These are phyloP conservation scores for Parelbella ahira DNA, from an alignment of 2,888 invertebrate species.

Conservation along the genomic window DNA sequence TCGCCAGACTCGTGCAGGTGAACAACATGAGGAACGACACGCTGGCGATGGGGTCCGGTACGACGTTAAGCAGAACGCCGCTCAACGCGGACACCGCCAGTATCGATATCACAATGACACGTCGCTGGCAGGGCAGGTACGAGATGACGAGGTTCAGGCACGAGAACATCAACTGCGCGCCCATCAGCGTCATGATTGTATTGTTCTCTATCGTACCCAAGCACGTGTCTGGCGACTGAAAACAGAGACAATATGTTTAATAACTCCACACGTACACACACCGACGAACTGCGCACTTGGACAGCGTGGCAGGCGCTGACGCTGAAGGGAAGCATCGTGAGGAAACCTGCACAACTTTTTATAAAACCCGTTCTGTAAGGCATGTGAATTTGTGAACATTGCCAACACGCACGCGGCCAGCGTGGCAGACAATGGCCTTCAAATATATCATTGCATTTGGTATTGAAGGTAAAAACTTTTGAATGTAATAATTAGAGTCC, in stretches of 20 bases:
- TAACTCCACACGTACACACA: too few species aligned
- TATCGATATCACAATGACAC: slow-evolving; percentile 67
- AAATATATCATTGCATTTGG: too few species aligned
- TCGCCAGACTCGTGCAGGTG: slow-evolving; percentile 64
- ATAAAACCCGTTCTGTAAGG: too few species aligned
- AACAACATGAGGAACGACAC: slow-evolving; percentile 63
- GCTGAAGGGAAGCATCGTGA: too few species aligned
- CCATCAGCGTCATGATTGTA: slow-evolving; percentile 83
- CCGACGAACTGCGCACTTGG: too few species aligned
- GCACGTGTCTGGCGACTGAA: slow-evolving; percentile 66
- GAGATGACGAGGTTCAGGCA: slow-evolving; percentile 80
- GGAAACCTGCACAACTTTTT: too few species aligned
- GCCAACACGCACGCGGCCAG: too few species aligned
- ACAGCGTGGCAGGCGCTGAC: too few species aligned
- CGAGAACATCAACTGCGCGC: slow-evolving; percentile 82
- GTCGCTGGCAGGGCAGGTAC: slow-evolving; percentile 78
- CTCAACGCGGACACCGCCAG: slow-evolving; percentile 77
- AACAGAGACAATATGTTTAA: slow-evolving; percentile 31
- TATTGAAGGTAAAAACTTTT: too few species aligned
- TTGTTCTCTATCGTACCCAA: slow-evolving; percentile 75
- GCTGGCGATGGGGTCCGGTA: slow-evolving; percentile 65
- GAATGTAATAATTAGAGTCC: not conserved
- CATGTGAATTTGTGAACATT: too few species aligned
- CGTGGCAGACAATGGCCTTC: too few species aligned
- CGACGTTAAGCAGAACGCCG: slow-evolving; percentile 61